Base-by-base conservation (phyloP, 2,797 vertebrate species). In the Pseudotriccus pelzelni region DNA sequence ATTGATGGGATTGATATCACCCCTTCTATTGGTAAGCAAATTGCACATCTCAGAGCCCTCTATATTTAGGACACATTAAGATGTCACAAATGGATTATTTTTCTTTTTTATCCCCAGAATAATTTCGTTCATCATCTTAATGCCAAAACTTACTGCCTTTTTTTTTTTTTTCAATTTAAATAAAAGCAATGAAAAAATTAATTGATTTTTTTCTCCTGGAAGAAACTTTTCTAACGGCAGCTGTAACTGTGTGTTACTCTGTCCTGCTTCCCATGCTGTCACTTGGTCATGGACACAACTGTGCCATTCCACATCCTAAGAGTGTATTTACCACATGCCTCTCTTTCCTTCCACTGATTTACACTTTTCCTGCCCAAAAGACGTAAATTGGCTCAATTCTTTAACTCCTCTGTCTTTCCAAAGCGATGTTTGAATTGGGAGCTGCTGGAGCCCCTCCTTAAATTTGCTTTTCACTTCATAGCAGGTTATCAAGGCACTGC, bases 61-160 rank as follows among this genome's bases (percentile, higher is more conserved):
- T 92, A 22, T 84, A 91, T 96, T 97, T 97, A 97, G 93, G 95
- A 82, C 90, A 72, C 90, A 95, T 79, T 94, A 94, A 94, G 91
- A 97, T 96, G 95, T 97, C 93, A 95, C 90, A 95, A 97, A 97
- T 89, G 52, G 91, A 93, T 93, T 87, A 4, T 67, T n/a, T 93
- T 12, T 10, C 28, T 21, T 87, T 25, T 92, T 13, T 14, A 6
- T 13, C 39, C 12, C 12, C 49, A 63, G 86, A 94, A 95, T n/a
- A 21, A 87, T 94, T 97, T 88, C 77, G 84, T 94, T 95, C 84
- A 79, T 93, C 78, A 84, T 64, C 77, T 89, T 52, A 37, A 88
- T 72, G 83, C 90, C 70, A 28, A 30, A 89, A 90, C 62, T 94
- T 92, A 73, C 8, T 41, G 55, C 82, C 79, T 9, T 59, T 62